These are phyloP conservation scores for Ceratoteleas bidentatus DNA, from an alignment of 1,140 invertebrate genomes.

Conservation along the genomic window DNA sequence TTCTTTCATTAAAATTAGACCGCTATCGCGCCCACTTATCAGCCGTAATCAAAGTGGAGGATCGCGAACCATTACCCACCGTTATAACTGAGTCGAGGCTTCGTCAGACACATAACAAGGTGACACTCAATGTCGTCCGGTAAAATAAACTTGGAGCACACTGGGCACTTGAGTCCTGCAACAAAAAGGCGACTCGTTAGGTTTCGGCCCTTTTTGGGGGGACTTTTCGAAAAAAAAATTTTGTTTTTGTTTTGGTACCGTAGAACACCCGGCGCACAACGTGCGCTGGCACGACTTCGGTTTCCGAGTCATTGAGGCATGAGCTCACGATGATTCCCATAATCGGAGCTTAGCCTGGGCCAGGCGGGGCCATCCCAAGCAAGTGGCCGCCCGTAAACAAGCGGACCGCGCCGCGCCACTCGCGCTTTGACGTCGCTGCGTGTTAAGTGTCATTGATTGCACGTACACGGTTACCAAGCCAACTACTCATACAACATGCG, in stretches of 20 bases:
- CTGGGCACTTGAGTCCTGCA: slow-evolving; percentile 98
- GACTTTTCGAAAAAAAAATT: too few species aligned
- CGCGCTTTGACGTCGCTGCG: slow-evolving; percentile 34
- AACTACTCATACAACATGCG: slow-evolving; percentile 78
- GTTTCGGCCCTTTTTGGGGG: neutral
- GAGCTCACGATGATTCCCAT: slow-evolving; percentile 90
- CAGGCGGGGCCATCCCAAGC: slow-evolving; percentile 64
- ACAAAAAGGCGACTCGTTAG: slow-evolving; percentile 30
- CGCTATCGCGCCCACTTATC: too few species aligned
- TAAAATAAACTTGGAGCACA: slow-evolving; percentile 98
- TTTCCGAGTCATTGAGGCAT: slow-evolving; percentile 86
- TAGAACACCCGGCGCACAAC: slow-evolving; percentile 80
- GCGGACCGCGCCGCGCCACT: slow-evolving; percentile 32
- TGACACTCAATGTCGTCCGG: slow-evolving; percentile 99
- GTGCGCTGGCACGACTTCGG: slow-evolving; percentile 80
- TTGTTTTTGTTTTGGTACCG: slow-evolving; percentile 72
- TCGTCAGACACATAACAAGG: slow-evolving; percentile 99
- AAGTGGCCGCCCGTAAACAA: slow-evolving; percentile 27
- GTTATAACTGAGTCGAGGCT: slow-evolving; percentile 98
- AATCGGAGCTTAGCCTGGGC: slow-evolving; percentile 71
- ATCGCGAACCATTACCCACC: slow-evolving; percentile 84
- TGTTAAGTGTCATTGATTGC: slow-evolving; percentile 74
- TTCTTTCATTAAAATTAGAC: too few species aligned
- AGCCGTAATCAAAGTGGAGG: too few species aligned
- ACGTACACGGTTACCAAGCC: slow-evolving; percentile 77